A percentile compares a stretch with the other conserved stretches of the same genome.
phyloP scores from a whole-genome alignment of 1,140 invertebrate genomes.

The Papilio machaon region DNA sequence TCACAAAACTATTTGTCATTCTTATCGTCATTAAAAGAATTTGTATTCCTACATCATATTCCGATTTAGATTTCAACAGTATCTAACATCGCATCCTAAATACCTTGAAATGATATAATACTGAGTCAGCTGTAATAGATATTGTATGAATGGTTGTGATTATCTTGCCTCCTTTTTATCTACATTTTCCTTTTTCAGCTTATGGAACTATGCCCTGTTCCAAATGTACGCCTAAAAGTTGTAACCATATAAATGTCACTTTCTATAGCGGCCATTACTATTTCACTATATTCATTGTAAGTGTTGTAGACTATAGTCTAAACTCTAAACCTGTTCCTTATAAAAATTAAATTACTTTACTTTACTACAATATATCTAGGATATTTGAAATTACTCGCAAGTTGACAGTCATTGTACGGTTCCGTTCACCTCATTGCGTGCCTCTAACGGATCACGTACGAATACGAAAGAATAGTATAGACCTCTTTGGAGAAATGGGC shows the following conservation, averaged over 20 bases:
- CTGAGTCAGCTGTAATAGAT: neutral
- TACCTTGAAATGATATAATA: neutral
- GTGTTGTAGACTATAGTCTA: neutral
- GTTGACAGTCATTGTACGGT: constrained; percentile 1
- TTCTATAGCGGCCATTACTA: neutral
- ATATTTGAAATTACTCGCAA: neutral
- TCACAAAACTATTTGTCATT: neutral
- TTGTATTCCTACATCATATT: neutral
- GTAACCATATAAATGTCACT: too few relatives aligned
- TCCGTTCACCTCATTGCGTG: constrained; percentile 5
- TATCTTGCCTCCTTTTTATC: too few relatives aligned
- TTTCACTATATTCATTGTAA: neutral
- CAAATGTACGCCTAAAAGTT: too few relatives aligned
- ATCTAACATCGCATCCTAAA: neutral
- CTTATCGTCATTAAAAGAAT: neutral
- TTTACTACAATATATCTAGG: neutral
- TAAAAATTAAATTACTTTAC: neutral
- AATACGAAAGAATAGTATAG: neutral
- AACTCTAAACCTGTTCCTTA: neutral
- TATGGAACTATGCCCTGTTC: too few relatives aligned
- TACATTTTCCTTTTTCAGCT: too few relatives aligned
- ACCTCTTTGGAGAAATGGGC: constrained; percentile 27
- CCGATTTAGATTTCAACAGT: neutral
- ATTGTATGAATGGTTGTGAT: too few relatives aligned
- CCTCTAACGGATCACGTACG: constrained; percentile 8